Evolutionary conservation across 2,113 vertebrate species (phyloP).

Genomic region (Grammomys surdaster): DNA sequence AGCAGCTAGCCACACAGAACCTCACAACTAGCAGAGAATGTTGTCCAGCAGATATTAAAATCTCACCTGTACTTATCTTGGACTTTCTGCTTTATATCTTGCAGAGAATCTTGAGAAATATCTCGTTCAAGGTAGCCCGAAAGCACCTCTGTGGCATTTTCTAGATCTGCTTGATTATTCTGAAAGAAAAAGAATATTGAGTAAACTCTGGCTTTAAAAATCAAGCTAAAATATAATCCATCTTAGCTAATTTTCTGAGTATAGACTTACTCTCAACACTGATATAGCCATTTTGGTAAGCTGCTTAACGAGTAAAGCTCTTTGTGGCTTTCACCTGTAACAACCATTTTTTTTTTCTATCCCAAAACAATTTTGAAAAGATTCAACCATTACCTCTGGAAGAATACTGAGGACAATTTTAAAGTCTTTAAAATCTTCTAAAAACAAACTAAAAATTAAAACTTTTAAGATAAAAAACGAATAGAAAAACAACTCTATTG

Average conservation of each 20-base stretch:
- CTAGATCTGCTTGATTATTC: conserved; percentile 99
- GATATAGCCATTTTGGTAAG: neutral
- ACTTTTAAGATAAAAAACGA: neutral
- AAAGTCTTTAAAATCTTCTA: conserved; percentile 11
- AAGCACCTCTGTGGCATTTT: conserved; percentile 99
- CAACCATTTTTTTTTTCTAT: neutral
- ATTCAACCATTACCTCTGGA: conserved; percentile 49
- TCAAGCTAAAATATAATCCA: conserved; percentile 10
- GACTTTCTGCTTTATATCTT: conserved; percentile 99
- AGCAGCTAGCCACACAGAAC: neutral
- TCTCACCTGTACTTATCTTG: conserved; percentile 99
- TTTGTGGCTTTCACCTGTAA: neutral
- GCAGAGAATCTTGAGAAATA: conserved; percentile 99
- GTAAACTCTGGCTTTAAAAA: conserved; percentile 18
- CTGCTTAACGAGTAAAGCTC: neutral
- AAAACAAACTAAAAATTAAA: conserved; percentile 58
- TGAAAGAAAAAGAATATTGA: conserved; percentile 80
- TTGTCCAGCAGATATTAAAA: conserved; percentile 30
- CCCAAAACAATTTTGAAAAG: conserved; percentile 41
- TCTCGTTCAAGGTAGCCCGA: conserved; percentile 99
- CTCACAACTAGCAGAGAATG: neutral
- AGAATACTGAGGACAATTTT: neutral
- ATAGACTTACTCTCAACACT: neutral
- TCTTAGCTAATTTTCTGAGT: neutral
- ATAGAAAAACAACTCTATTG: neutral